These are phyloP conservation scores for Schizopygopsis pylzovi DNA, from an alignment of 2,797 vertebrate species.

Conservation along the genomic window DNA sequence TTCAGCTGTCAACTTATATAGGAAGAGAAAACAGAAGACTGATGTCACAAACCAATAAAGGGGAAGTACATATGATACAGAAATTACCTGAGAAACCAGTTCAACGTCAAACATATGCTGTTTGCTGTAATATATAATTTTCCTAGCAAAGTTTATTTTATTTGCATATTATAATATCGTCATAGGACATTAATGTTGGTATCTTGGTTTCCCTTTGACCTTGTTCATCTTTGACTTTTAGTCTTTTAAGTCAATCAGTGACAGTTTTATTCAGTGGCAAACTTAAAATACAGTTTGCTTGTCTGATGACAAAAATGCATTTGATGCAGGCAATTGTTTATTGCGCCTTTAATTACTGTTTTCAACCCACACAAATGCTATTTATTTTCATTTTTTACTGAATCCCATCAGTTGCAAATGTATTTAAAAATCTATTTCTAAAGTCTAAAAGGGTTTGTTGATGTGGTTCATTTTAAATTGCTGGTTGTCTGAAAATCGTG, in stretches of 20 bases:
- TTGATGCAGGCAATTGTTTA: background rate
- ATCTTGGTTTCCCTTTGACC: background rate
- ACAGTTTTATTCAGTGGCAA: background rate
- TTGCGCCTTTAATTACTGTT: background rate
- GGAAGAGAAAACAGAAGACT: background rate
- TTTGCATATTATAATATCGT: background rate
- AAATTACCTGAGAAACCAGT: constrained; percentile 32
- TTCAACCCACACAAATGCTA: background rate
- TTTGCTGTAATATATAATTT: background rate
- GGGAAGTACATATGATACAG: background rate
- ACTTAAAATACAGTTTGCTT: background rate
- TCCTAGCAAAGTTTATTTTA: background rate
- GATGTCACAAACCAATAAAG: background rate
- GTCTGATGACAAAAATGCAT: background rate
- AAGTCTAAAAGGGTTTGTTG: background rate
- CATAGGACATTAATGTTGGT: background rate
- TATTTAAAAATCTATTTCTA: background rate
- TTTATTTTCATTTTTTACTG: background rate
- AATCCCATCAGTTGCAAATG: background rate
- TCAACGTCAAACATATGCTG: background rate
- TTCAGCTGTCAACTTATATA: constrained; percentile 11
- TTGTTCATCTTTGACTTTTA: background rate
- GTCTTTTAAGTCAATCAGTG: background rate
- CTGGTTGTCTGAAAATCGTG: background rate
- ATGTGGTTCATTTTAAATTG: background rate